Base-by-base conservation (phyloP, 2,888 invertebrate species). In the Cetonia aurata region DNA sequence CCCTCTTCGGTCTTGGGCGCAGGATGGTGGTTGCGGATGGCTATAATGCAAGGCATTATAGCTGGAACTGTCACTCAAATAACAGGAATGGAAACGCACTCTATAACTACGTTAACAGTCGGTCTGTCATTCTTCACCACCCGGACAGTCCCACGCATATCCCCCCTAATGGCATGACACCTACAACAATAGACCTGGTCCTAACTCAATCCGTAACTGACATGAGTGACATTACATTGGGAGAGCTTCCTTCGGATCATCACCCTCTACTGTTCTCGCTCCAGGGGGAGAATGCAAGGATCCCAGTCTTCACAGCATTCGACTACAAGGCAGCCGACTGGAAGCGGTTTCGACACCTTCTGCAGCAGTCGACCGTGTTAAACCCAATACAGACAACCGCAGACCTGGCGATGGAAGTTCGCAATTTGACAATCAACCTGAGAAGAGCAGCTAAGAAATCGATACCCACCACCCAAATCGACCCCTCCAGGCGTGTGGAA, bases 81-180 rank as follows among this genome's bases (percentile, higher is more conserved):
- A 77, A 75, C 46, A 41, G n/a, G 56, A 76, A 75, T 37, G 75
- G 75, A 0, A 67, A 19, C 57, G 71, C 53, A 8, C 10, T 76
- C 10, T 37, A 31, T 8, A 65, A 72, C 1, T 75, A 67, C 25
- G 37, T 41, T 44, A 25, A 17, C 10, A 65, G 33, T 0, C 53
- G 52, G 6, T 60, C 62, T 48, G 44, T 50, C 0, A 19, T 48
- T 8, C 13, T 75, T 0, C 9, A 62, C 46, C 17, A 37, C 12
- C 72, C 73, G 3, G 15, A 56, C 37, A 66, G 9, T 1, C 67
- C 41, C 15, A 75, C 76, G 3, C 71, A 73, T 6, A 69, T 55
- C 53, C 75, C 75, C 1, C 25, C 59, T 9, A 76, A 75, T 48
- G 57, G 56, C 3, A 13, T 53, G 0, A 56, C 68, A 3, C 70